These are phyloP conservation scores for Palythoa grandiflora DNA, from an alignment of 92 coral and sea anemone species.

Conservation along the genomic window DNA sequence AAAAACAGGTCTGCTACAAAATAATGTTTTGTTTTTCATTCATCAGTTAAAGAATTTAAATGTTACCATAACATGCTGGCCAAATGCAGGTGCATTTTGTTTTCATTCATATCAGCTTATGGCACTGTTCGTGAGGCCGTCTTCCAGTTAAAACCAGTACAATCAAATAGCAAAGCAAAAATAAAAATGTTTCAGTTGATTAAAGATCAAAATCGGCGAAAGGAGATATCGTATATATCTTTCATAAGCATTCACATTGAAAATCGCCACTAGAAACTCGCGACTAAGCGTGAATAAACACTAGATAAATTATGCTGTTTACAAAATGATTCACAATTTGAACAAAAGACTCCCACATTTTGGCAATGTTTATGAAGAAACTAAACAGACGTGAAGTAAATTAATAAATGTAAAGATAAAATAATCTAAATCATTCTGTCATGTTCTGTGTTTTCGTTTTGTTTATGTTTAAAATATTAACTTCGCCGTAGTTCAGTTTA, in stretches of 20 bases:
- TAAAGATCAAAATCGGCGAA: conserved; percentile 22
- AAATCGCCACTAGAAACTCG: conserved; percentile 9
- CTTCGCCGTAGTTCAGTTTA: conserved; percentile 21
- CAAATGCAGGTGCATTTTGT: background rate
- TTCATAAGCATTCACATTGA: background rate
- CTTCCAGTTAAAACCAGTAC: background rate
- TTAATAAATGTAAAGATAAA: conserved; percentile 24
- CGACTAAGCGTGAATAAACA: conserved; percentile 7
- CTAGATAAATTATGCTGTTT: conserved; percentile 6
- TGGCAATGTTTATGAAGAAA: conserved; percentile 26
- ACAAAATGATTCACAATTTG: conserved; percentile 35
- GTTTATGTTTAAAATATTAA: conserved; percentile 36
- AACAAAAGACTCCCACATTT: conserved; percentile 32
- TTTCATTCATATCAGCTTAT: background rate
- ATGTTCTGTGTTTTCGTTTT: conserved; percentile 26
- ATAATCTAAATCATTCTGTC: background rate
- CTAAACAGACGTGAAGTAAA: conserved; percentile 8
- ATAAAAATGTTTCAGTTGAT: background rate
- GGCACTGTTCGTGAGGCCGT: background rate
- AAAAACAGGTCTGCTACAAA: background rate
- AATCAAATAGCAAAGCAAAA: background rate
- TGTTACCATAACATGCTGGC: background rate
- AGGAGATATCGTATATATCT: background rate
- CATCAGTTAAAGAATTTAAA: conserved; percentile 3
- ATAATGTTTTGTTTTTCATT: conserved; percentile 10